Evolutionary conservation across 2,113 vertebrate genomes (phyloP).

Genomic region (Cariama cristata): DNA sequence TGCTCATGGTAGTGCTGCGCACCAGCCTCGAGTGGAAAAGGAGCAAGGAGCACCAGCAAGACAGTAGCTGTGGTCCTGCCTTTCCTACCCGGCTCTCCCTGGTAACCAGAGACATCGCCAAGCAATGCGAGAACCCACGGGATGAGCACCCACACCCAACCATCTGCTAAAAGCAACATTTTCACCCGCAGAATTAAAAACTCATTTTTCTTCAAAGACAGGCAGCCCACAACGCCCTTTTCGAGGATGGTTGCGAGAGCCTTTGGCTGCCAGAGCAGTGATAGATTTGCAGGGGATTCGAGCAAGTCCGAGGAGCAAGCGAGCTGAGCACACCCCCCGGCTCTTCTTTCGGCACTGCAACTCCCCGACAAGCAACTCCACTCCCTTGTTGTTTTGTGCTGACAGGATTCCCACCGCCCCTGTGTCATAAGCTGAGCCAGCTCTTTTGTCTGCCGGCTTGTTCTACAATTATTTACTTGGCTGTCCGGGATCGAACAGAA

Average conservation of each 20-base stretch:
- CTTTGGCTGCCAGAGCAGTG: not conserved
- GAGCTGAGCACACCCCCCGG: not conserved
- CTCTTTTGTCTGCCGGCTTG: slow-evolving; percentile 76
- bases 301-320: not conserved
- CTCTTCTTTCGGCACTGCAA: not conserved
- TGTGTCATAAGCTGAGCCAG: slow-evolving; percentile 56
- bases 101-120: not conserved
- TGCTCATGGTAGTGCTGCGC: not conserved
- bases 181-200: not conserved
- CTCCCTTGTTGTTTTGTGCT: not conserved
- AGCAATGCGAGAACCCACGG: not conserved
- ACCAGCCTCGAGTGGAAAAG: not conserved
- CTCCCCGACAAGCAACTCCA: not conserved
- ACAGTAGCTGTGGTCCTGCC: not conserved
- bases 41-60: not conserved
- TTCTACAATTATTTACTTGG: slow-evolving; percentile 84
- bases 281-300: not conserved
- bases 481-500: not conserved
- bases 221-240: not conserved
- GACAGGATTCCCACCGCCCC: slow-evolving; percentile 47
- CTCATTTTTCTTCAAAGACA: not conserved
- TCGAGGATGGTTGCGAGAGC: not conserved
- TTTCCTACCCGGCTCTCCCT: not conserved
- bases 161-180: not conserved
- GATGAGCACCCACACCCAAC: not conserved